Base-by-base conservation (phyloP, 2,113 vertebrate species). In the Heteronetta atricapilla region DNA sequence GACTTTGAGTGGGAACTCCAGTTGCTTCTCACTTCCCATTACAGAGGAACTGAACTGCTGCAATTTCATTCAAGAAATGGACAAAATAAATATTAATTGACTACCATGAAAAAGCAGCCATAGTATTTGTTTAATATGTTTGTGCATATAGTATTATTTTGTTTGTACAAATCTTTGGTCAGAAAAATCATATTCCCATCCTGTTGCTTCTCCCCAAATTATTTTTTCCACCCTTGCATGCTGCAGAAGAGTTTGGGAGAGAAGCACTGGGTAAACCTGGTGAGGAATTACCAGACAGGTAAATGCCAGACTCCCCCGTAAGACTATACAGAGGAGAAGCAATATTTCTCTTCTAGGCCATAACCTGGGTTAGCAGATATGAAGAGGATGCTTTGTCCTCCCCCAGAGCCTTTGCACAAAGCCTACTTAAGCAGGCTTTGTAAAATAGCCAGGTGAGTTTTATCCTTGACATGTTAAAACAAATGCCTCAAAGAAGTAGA, bases 351-450 rank as follows among this genome's bases (percentile, higher is more conserved):
- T 95, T 88, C n/a, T 44, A 79, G 66, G 44, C 38, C 81, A 15
- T 90, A 94, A 92, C 79, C 88, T 94, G 94, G 92, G 92, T 96
- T 96, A 96, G 73, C 68, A 90, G 90, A 42, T 55, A 92, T 34
- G 50, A 59, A 90, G 40, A 94, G 86, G 69, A 82, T 93, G n/a
- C 18, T 89, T 79, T 85, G 62, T 90, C 48, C 74, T 84, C 83
- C 62, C 33, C 86, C 36, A 76, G 69, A 73, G 58, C 70, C 62
- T 90, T 92, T 69, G 56, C 77, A 82, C 44, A 94, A 95, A 94
- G 33, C 36, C 38, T 62, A 36, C 14, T 92, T 94, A 94, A 89
- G 81, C 89, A 89, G 81, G 28, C 70, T 92, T 93, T 96, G 82
- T 92, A 53, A 87, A 90, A 90, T 82, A 91, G 62, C 23, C 50